Evolutionary conservation across 2,888 invertebrate species (phyloP), one percentile per base, ranked within the genome.

Genomic region (Agriopis marginaria): DNA sequence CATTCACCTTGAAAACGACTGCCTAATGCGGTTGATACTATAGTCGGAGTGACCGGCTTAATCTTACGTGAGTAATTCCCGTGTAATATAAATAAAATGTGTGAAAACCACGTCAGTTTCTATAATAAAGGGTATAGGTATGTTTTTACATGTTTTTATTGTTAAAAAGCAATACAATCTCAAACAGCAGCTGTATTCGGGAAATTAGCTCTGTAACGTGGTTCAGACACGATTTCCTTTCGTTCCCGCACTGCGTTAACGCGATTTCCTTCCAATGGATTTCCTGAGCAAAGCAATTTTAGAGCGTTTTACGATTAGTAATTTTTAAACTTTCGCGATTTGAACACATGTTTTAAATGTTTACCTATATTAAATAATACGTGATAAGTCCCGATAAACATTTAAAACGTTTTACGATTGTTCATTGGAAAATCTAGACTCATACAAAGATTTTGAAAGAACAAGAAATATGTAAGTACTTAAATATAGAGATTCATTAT

Each of bases 191-290:
- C 84, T 82, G 82, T 85, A 78, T 82, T 76, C 83, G 83, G 90
- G 90, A 92, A 89, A 91, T 91, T 89, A 91, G 86, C 85, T 83
- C 75, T 81, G 81, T 89, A 91, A 92, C 89, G 88, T 86, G 78
- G 86, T 91, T 86, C 85, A 87, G 86, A 86, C 81, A 89, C 86
- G 82, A 91, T 92, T 91, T 92, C 90, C 91, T 87, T 75, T 83
- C 77, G 75, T 77, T 80, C 79, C 81, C 76, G 78, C 75, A 77
- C 77, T 76, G 82, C 77, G 79, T 83, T 83, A 84, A 87, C 77
- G 75, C 73, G 83, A 88, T 88, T 88, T 87, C 84, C 86, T 84
- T 74, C 73, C 72, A 72, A 67, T 72, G 66, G 55, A 68, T 69
- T 75, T 73, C 72, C 70, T 63, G 69, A 65, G 64, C 55, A 65